phyloP scores from a whole-genome alignment of 1,140 invertebrate species.

The Zaprionus capensis region DNA sequence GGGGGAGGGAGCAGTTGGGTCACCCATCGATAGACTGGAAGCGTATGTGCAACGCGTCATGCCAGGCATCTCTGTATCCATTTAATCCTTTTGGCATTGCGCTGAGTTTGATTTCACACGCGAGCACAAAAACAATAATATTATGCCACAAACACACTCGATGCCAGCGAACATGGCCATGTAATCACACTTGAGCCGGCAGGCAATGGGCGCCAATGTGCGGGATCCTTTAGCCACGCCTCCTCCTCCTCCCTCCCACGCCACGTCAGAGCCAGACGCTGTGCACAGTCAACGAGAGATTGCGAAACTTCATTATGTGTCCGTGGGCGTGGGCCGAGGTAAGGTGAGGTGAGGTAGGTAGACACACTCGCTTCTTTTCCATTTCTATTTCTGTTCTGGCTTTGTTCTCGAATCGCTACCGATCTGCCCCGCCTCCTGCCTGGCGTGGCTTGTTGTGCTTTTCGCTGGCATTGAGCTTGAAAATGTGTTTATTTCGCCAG shows the following conservation, averaged over 20 bases:
- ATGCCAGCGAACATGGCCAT: slow-evolving; percentile 77
- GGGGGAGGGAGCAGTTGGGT: neutral
- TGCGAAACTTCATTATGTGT: slow-evolving; percentile 81
- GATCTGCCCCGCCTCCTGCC: neutral
- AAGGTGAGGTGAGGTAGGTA: slow-evolving; percentile 10
- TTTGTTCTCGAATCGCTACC: slow-evolving; percentile 60
- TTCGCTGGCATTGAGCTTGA: slow-evolving; percentile 78
- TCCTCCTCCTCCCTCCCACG: neutral
- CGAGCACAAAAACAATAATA: slow-evolving; percentile 82
- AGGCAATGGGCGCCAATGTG: slow-evolving; percentile 35
- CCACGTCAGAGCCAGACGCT: slow-evolving; percentile 39
- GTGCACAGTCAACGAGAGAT: slow-evolving; percentile 66
- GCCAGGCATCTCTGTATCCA: slow-evolving; percentile 57
- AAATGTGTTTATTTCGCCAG: slow-evolving; percentile 76
- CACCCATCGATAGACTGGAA: slow-evolving; percentile 6
- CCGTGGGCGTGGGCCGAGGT: slow-evolving; percentile 39
- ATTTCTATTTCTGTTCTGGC: slow-evolving; percentile 71
- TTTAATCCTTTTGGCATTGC: slow-evolving; percentile 80
- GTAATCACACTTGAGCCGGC: slow-evolving; percentile 79
- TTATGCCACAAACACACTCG: slow-evolving; percentile 81
- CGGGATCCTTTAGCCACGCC: slow-evolving; percentile 19
- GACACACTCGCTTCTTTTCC: slow-evolving; percentile 58
- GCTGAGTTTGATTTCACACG: slow-evolving; percentile 80
- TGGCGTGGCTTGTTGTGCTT: slow-evolving; percentile 38
- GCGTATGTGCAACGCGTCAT: slow-evolving; percentile 53